Conservation (phyloP, 2,888 invertebrate genomes). For the Nomada goodeniana region DNA sequence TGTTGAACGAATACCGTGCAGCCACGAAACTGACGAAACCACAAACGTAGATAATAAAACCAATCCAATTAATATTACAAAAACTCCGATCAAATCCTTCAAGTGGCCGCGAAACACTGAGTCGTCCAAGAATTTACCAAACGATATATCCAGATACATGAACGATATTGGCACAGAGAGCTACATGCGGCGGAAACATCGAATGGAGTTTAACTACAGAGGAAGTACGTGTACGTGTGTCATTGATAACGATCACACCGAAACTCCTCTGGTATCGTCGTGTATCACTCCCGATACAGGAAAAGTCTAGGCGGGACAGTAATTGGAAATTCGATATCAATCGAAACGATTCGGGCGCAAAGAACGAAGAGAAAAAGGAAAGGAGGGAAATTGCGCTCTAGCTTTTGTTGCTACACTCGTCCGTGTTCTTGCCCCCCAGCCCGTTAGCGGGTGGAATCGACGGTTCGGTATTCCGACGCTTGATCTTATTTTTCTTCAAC, state of each 20-base stretch:
- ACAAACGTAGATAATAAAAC: not conserved
- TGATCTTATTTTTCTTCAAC: conserved; percentile 99
- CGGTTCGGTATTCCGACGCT: conserved; percentile 95
- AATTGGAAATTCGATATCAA: conserved; percentile 60
- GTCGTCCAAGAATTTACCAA: conserved; percentile 14
- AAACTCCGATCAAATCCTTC: too few relatives aligned
- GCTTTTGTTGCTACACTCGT: conserved; percentile 85
- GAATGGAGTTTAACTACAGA: conserved; percentile 62
- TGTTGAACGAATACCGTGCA: too few relatives aligned
- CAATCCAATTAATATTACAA: not conserved
- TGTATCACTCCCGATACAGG: conserved; percentile 60
- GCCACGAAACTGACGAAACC: too few relatives aligned
- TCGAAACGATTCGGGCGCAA: conserved; percentile 74
- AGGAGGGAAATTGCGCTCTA: conserved; percentile 75
- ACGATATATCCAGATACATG: conserved; percentile 16
- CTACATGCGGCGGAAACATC: conserved; percentile 64
- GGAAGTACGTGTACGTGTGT: conserved; percentile 57
- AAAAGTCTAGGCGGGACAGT: conserved; percentile 73
- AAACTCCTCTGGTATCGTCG: conserved; percentile 73
- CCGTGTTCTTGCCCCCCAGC: conserved; percentile 89
- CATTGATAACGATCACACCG: conserved; percentile 71
- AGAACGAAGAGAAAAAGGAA: conserved; percentile 1
- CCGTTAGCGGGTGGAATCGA: conserved; percentile 90
- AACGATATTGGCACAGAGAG: conserved; percentile 54
- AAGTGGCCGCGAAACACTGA: not conserved